Percentiles rank a stretch among this genome's conserved stretches.
These are phyloP conservation scores for Hoplodrina ambigua DNA, from an alignment of 2,888 invertebrate species.

Conservation along the genomic window DNA sequence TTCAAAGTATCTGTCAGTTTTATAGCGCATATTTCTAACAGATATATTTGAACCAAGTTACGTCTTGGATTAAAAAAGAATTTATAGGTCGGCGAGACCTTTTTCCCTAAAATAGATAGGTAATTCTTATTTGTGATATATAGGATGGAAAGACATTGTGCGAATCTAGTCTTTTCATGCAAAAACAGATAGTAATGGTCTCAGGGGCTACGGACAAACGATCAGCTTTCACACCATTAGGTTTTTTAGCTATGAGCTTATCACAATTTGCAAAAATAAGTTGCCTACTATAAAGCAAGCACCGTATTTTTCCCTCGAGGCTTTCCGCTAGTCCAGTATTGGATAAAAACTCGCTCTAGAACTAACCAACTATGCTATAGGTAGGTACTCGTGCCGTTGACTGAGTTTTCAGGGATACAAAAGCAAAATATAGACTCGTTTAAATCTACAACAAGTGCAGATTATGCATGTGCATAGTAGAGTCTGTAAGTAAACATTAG, in stretches of 20 bases:
- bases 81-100: slow-evolving; percentile 52
- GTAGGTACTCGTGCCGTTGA: neutral
- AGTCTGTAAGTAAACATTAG: neutral
- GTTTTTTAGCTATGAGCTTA: slow-evolving; percentile 75
- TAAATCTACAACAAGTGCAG: neutral
- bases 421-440: slow-evolving; percentile 2
- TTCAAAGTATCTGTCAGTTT: slow-evolving; percentile 50
- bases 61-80: slow-evolving; percentile 57
- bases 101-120: slow-evolving; percentile 44
- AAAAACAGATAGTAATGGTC: slow-evolving; percentile 70
- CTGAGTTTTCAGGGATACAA: slow-evolving; percentile 8
- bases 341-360: slow-evolving; percentile 26
- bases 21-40: slow-evolving; percentile 58
- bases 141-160: slow-evolving; percentile 55
- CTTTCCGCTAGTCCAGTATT: slow-evolving; percentile 29
- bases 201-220: slow-evolving; percentile 73
- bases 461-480: neutral
- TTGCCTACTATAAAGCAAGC: slow-evolving; percentile 55
- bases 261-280: slow-evolving; percentile 74
- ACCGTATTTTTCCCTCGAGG: slow-evolving; percentile 31
- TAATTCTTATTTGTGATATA: slow-evolving; percentile 54
- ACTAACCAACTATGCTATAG: slow-evolving; percentile 16
- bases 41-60: slow-evolving; percentile 55
- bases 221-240: slow-evolving; percentile 79
- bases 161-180: slow-evolving; percentile 69